phyloP scores from a whole-genome alignment of 1,140 invertebrate species.

The Trachymyrmex cornetzi region DNA sequence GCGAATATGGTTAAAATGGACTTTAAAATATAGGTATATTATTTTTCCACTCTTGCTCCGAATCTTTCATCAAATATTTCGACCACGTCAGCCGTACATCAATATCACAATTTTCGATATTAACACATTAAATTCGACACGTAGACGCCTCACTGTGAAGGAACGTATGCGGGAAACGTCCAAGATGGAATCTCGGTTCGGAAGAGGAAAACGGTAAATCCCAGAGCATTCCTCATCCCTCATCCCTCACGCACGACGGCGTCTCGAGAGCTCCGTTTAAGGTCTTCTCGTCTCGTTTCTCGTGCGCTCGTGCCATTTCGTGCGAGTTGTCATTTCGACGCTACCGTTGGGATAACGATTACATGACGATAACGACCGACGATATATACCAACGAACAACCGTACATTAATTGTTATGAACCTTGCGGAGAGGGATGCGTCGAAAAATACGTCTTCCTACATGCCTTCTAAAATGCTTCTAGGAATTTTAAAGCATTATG shows the following conservation, averaged over 20 bases:
- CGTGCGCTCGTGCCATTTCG: neutral
- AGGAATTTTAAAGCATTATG: neutral
- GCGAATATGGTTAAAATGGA: neutral
- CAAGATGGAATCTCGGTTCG: constrained; percentile 16
- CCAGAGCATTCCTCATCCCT: constrained; percentile 23
- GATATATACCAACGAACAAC: constrained; percentile 14
- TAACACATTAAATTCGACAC: neutral
- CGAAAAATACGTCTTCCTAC: neutral
- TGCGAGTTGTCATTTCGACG: constrained; percentile 5
- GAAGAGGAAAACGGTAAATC: constrained; percentile 31
- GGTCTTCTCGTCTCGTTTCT: constrained; percentile 24
- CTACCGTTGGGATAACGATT: constrained; percentile 15
- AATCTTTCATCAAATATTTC: neutral
- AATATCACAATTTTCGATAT: constrained; percentile 3
- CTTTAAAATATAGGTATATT: neutral
- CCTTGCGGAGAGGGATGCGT: neutral
- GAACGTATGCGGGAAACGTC: constrained; percentile 5
- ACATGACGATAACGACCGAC: neutral
- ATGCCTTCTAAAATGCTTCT: neutral
- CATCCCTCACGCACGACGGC: constrained; percentile 20
- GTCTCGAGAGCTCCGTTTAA: constrained; percentile 34
- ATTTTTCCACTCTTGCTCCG: neutral
- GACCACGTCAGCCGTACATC: neutral
- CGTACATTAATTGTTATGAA: constrained; percentile 25
- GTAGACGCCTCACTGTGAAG: neutral